Conservation (phyloP, 2,113 vertebrate species). For the Rhynchomys soricoides region DNA sequence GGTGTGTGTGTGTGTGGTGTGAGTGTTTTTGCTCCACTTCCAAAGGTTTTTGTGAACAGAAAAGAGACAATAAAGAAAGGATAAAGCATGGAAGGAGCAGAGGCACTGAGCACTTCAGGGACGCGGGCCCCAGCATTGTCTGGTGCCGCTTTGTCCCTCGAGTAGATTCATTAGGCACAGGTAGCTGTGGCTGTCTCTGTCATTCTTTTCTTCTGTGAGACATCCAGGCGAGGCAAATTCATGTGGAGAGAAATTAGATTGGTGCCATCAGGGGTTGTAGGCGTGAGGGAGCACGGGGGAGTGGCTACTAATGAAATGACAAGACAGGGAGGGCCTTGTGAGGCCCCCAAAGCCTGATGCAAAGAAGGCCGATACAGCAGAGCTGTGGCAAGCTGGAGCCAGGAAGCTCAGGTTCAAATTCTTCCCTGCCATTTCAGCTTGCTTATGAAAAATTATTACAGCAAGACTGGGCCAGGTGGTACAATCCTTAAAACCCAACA, state of each 20-base stretch:
- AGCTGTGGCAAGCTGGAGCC: background rate
- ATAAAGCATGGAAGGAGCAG: accelerated
- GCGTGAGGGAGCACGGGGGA: no score
- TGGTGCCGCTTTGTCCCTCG: accelerated
- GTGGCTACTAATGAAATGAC: background rate
- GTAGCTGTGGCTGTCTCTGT: background rate
- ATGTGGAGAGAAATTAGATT: background rate
- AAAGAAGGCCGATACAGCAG: accelerated
- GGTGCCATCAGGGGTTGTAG: no score
- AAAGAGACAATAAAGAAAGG: no score
- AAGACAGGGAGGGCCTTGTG: no score
- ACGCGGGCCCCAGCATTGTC: accelerated
- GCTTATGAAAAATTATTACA: background rate
- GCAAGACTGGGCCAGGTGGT: background rate
- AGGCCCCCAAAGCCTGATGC: background rate
- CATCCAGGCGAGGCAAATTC: background rate
- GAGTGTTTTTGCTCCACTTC: background rate
- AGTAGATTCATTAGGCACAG: no score
- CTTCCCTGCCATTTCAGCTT: background rate
- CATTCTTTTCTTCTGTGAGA: background rate
- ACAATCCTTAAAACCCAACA: background rate
- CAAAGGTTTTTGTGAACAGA: background rate
- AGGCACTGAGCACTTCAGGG: accelerated
- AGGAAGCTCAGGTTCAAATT: background rate
- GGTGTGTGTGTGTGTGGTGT: background rate